Evolutionary conservation across 2,888 invertebrate genomes (phyloP).

Genomic region (Elaeidobius kamerunicus): DNA sequence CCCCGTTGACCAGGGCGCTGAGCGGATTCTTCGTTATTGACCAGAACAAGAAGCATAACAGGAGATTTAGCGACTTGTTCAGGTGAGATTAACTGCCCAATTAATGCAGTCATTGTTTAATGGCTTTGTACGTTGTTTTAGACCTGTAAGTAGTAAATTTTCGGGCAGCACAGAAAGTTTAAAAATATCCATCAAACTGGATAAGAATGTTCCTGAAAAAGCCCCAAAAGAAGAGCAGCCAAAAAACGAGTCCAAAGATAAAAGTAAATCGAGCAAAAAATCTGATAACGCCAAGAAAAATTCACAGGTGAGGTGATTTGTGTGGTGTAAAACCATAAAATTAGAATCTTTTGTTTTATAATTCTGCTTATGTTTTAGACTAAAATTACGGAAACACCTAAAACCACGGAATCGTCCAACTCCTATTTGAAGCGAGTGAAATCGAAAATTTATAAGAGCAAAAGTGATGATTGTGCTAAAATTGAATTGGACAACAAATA

Average conservation of each 20-base stretch:
- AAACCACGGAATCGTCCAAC: constrained; percentile 31
- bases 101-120: no score
- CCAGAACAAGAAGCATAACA: constrained; percentile 38
- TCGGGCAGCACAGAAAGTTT: constrained; percentile 43
- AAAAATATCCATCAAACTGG: constrained; percentile 36
- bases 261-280: constrained; percentile 29
- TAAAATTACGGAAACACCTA: constrained; percentile 10
- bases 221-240: constrained; percentile 31
- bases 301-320: constrained; percentile 19
- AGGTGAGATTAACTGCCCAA: constrained; percentile 25
- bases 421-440: constrained; percentile 49
- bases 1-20: constrained; percentile 37
- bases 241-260: constrained; percentile 27
- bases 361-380: background rate
- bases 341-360: background rate
- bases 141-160: constrained; percentile 32
- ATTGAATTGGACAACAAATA: constrained; percentile 40
- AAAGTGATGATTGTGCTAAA: constrained; percentile 41
- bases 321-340: background rate
- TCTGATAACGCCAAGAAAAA: constrained; percentile 29
- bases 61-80: constrained; percentile 48
- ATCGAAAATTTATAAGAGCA: constrained; percentile 48
- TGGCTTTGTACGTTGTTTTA: no score
- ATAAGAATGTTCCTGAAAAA: constrained; percentile 25
- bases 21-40: constrained; percentile 43